Percentiles rank a stretch among this genome's conserved stretches.
phyloP scores from a whole-genome alignment of 2,888 invertebrate species.

The Eugnorisma glareosa region DNA sequence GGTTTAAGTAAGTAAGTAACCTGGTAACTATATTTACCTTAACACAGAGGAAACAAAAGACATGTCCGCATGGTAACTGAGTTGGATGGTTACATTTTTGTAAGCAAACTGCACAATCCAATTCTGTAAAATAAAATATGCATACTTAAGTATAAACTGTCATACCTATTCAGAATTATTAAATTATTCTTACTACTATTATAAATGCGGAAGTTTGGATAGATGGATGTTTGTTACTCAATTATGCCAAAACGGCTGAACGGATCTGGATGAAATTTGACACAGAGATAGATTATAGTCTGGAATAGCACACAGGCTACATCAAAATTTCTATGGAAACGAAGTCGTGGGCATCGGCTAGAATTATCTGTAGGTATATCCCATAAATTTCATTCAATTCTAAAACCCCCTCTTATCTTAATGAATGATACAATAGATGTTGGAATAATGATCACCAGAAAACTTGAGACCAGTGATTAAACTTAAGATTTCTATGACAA shows the following conservation, averaged over 20 bases:
- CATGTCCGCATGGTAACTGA: conserved; percentile 97
- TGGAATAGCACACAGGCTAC: not conserved
- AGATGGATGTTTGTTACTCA: not conserved
- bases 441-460: not conserved
- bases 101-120: conserved; percentile 97
- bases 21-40: conserved; percentile 89
- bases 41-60: conserved; percentile 98
- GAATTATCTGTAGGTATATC: not conserved
- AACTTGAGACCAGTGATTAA: not conserved
- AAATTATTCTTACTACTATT: not conserved
- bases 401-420: not conserved
- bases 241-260: not conserved
- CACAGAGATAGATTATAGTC: not conserved
- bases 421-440: not conserved
- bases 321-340: not conserved
- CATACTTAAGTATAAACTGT: not conserved
- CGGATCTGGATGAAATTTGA: not conserved
- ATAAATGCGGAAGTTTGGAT: not conserved
- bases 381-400: not conserved
- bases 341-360: not conserved
- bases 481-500: not conserved
- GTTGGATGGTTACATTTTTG: conserved; percentile 98
- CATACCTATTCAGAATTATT: no score
- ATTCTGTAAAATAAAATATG: conserved; percentile 70
- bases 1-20: not conserved